Evolutionary conservation across 2,888 invertebrate species (phyloP), one percentile per base, ranked within the genome.

Genomic region (Germaria angustata): DNA sequence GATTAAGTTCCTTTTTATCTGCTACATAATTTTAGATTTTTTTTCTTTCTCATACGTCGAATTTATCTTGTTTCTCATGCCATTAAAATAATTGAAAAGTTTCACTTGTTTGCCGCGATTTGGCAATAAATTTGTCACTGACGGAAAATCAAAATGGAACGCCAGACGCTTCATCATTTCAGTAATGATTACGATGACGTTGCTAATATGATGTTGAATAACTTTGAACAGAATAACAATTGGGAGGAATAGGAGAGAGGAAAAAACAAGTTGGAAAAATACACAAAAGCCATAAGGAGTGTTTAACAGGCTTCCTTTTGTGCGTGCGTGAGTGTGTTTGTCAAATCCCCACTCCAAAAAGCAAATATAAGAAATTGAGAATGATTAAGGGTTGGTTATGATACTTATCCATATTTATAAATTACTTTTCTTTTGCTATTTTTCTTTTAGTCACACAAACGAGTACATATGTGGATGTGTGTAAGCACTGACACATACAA

Each of bases 151-250:
- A 84, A 73, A 86, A 84, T 81, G 81, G 72, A 71, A 51, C 81
- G 69, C 68, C 79, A 73, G 73, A 73, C 77, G 61, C 73, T 84
- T 80, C 80, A 68, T 84, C 81, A 84, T 80, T 81, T 72, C 44
- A 11, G 41, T 84, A 77, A 88, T 89, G 87, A 88, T 88, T 87
- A 86, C 87, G 87, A 83, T 87, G 88, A 88, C 85, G 87, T 88
- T 86, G 86, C 87, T 87, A 88, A 88, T 88, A 86, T 86, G 87
- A 85, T 85, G 86, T 86, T 86, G 86, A 66, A 79, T 79, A 80
- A 53, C 59, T 80, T 73, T 17, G 34, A 51, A 44, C 41, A 22
- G 59, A 66, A 61, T 61, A 65, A 63, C 63, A 53, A 61, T 51
- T 44, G 39, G 17, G 15, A 13, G 46, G 28, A 36, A 63, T 41